Conservation (phyloP, 2,888 invertebrate genomes). For the Caenorhabditis japonica region DNA sequence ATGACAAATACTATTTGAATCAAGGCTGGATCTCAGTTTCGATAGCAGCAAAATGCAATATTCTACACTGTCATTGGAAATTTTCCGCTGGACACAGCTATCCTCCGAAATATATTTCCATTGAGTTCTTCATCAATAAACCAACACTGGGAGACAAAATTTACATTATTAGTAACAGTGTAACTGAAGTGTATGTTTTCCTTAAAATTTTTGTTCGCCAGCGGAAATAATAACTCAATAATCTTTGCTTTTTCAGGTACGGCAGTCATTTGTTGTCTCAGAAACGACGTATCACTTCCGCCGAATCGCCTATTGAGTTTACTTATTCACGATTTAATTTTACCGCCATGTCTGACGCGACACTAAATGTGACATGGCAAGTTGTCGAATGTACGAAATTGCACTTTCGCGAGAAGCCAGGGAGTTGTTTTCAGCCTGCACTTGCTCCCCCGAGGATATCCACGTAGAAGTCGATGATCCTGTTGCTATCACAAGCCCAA, state of each 20-base stretch:
- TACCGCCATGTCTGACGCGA: neutral
- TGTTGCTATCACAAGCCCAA: constrained; percentile 17
- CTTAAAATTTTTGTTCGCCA: too few relatives aligned
- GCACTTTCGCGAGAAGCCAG: too few relatives aligned
- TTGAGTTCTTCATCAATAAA: constrained; percentile 8
- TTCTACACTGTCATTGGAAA: constrained; percentile 44
- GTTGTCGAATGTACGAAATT: neutral
- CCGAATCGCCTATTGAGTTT: constrained; percentile 14
- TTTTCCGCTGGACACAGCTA: neutral
- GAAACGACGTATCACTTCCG: constrained; percentile 12
- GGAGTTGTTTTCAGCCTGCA: constrained; percentile 15
- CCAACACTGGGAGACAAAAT: constrained; percentile 1
- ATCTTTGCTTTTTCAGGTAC: constrained; percentile 8
- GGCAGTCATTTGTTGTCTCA: neutral
- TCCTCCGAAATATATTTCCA: constrained; percentile 5
- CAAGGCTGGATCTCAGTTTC: neutral
- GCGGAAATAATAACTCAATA: neutral
- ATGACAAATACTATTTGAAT: neutral
- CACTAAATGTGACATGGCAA: constrained; percentile 10
- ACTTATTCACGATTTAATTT: constrained; percentile 22
- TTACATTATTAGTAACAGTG: constrained; percentile 2
- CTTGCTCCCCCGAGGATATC: neutral
- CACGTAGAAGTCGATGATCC: neutral
- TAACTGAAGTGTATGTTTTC: constrained; percentile 32
- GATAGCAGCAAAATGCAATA: constrained; percentile 8